Percentiles rank a stretch among this genome's conserved stretches.
Evolutionary conservation across 2,797 vertebrate genomes (phyloP).

Genomic region (Gastrophryne carolinensis): DNA sequence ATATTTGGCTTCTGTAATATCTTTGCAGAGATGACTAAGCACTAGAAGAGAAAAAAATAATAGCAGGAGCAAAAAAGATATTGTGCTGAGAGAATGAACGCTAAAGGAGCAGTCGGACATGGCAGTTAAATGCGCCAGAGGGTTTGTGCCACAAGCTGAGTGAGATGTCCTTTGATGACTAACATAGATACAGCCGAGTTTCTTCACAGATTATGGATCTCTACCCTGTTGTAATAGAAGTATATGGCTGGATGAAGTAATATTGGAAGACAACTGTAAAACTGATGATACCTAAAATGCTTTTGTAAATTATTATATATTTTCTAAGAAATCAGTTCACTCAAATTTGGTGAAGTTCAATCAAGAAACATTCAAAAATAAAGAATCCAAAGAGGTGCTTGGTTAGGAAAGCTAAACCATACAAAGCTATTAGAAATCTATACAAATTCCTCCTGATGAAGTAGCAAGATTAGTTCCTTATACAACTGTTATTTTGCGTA

Average conservation of each 20-base stretch:
- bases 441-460: too few relatives aligned
- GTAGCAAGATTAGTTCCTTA: too few relatives aligned
- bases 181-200: conserved; percentile 3
- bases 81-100: neutral
- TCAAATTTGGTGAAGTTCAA: too few relatives aligned
- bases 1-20: conserved; percentile 27
- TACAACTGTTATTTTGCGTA: too few relatives aligned
- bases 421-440: too few relatives aligned
- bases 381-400: too few relatives aligned
- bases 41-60: conserved; percentile 8
- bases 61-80: conserved; percentile 1
- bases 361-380: too few relatives aligned
- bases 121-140: neutral
- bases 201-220: neutral
- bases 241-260: neutral
- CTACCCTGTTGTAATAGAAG: neutral
- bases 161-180: neutral
- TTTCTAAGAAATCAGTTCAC: too few relatives aligned
- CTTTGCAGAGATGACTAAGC: conserved; percentile 28
- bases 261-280: neutral
- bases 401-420: too few relatives aligned
- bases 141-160: conserved; percentile 2
- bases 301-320: too few relatives aligned
- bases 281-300: too few relatives aligned
- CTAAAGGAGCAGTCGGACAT: conserved; percentile 12